A percentile compares a stretch with the other conserved stretches of the same genome.
These are phyloP conservation scores for Tragopan temminckii DNA, from an alignment of 2,797 vertebrate genomes.

Conservation along the genomic window DNA sequence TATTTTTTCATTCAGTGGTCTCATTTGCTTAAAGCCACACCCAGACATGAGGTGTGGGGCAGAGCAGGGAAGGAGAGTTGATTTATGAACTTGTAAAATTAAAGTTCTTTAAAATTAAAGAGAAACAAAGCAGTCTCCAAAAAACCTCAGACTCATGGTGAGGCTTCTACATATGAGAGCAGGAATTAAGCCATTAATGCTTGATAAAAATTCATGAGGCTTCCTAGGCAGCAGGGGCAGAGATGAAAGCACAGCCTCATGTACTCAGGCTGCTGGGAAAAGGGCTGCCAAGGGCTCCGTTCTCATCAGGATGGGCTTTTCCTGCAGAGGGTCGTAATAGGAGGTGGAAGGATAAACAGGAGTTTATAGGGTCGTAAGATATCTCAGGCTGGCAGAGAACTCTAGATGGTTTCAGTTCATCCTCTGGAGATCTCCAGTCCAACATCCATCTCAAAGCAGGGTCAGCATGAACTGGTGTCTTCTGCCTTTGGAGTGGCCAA, in stretches of 20 bases:
- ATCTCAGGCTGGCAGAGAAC: not conserved
- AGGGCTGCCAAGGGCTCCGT: not conserved
- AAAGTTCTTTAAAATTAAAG: not conserved
- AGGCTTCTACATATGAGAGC: not conserved
- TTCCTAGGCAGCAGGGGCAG: not conserved
- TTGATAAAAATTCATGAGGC: slow-evolving; percentile 8
- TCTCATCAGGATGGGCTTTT: not conserved
- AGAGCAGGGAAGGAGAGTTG: slow-evolving; percentile 1
- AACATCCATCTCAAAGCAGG: not conserved
- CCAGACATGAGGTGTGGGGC: not conserved
- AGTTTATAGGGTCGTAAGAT: not conserved
- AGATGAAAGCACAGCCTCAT: not conserved
- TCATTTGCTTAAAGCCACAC: slow-evolving; percentile 61
- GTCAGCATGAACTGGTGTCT: not conserved
- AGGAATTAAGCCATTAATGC: not conserved
- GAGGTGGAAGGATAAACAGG: not conserved
- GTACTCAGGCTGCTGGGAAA: not conserved
- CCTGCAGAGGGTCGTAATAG: fast-evolving
- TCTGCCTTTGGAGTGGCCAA: not conserved
- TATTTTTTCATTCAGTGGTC: slow-evolving; percentile 55
- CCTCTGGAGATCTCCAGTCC: not conserved
- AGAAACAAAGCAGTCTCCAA: not conserved
- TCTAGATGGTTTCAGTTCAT: not conserved
- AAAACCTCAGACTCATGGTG: not conserved
- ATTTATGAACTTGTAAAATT: slow-evolving; percentile 46